These are phyloP conservation scores for Cynopterus brachyotis DNA, from an alignment of 2,113 vertebrate species.

Conservation along the genomic window DNA sequence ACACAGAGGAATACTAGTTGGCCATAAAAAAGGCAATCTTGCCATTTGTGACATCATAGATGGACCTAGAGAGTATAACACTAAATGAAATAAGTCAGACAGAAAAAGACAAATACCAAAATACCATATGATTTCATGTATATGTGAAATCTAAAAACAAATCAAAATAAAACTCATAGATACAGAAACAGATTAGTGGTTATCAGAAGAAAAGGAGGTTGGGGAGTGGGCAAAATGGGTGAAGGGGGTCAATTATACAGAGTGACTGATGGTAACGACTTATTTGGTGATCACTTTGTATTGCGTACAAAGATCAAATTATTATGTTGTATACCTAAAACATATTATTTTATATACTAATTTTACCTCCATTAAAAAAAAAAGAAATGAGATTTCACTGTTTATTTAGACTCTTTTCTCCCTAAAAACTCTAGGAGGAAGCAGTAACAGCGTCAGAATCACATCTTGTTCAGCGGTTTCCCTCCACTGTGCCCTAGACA, in stretches of 20 bases:
- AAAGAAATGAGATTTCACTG: not conserved
- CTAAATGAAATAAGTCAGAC: not conserved
- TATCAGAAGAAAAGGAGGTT: not conserved
- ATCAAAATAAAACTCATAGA: not conserved
- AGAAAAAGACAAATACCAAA: not conserved
- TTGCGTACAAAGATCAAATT: not conserved
- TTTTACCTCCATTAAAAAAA: not conserved
- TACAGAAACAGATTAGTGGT: not conserved
- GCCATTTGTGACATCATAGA: not conserved
- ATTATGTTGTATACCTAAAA: not conserved
- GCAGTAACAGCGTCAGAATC: not conserved
- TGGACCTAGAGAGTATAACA: not conserved
- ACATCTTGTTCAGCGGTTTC: not conserved
- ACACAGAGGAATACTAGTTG: not conserved
- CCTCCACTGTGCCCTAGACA: not conserved
- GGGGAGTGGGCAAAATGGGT: not conserved
- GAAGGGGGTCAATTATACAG: not conserved
- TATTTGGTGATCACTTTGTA: not conserved
- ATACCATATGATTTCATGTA: not conserved
- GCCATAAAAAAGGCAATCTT: not conserved
- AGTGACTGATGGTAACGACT: not conserved
- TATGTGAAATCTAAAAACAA: not conserved
- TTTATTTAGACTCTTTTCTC: not conserved
- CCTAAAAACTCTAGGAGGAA: not conserved
- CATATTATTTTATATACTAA: not conserved